Base-by-base conservation (phyloP, 1,140 invertebrate species). In the Drosophila pachea region DNA sequence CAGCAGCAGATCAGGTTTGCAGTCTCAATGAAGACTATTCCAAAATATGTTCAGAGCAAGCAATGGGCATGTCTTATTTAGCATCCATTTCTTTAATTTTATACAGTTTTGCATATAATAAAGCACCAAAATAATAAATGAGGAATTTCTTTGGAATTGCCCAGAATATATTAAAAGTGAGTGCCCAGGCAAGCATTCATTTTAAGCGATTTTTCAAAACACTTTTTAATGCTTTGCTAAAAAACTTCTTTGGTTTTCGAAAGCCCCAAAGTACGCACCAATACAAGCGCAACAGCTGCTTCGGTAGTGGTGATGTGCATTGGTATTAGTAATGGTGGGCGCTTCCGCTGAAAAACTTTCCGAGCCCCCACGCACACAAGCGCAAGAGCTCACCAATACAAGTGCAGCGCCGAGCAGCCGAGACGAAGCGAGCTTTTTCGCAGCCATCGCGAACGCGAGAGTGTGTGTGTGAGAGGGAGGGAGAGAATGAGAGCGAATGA, bases 301-400 rank as follows among this genome's bases (percentile, higher is more conserved):
- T 7, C 52, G 40, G 76, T 83, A 59, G 76, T 67, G 38, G 79
- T 76, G 29, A 8, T 0, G 1, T 33, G 5, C 31, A 5, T 11
- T 16, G 6, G 79, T 83, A 61, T 11, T 12, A 4, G 79, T 83
- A 61, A 48, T 79, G 42, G 79, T 83, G 32, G 50, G 43, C 60
- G 73, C 76, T 84, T 84, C 81, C 81, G 79, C 68, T 76, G 78
- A 48, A 35, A 38, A 69, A 65, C 72, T 84, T 84, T 66, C 54
- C 68, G 62, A 75, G 76, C 54, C 54, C 2, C 6, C 32, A 62
- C 65, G 32, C 61, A 78, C 7, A 83, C 78, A 29, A 9, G 11
- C 38, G 45, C 45, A 47, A 9, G 62, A n/a, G 36, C 31, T 4
- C 11, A 71, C 68, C n/a, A 68, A 72, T 9, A 77, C 68, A 9